Conservation (phyloP, 2,797 vertebrate species). For the Coregonus sp. region DNA sequence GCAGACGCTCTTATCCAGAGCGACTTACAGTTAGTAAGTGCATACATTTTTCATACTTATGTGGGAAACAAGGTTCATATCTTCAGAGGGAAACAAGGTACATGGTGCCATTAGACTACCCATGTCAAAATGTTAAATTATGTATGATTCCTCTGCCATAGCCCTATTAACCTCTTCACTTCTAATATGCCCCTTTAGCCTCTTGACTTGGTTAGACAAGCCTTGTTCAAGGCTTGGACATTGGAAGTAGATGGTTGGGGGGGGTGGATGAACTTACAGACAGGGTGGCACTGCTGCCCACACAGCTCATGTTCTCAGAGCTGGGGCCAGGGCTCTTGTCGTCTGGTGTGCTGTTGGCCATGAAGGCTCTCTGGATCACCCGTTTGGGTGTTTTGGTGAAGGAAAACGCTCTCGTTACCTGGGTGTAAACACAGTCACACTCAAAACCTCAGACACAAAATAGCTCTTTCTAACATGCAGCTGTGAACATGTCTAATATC, state of each 20-base stretch:
- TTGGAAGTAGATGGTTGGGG: neutral
- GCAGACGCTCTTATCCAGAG: too few species aligned
- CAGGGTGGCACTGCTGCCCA: conserved; percentile 83
- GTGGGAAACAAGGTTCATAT: too few species aligned
- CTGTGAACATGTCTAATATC: neutral
- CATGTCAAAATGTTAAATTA: neutral
- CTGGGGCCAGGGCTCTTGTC: conserved; percentile 78
- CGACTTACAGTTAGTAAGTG: too few species aligned
- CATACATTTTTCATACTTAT: too few species aligned
- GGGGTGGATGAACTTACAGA: conserved; percentile 79
- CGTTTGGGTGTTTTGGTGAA: conserved; percentile 97
- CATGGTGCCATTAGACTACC: neutral
- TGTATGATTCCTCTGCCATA: neutral
- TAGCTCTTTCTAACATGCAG: neutral
- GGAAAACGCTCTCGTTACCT: conserved; percentile 96
- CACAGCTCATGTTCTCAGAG: conserved; percentile 73
- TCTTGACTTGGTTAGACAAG: neutral
- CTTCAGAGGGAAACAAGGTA: too few species aligned
- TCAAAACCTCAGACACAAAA: neutral
- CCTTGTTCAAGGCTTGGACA: neutral
- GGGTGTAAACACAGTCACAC: conserved; percentile 4
- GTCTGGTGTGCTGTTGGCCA: conserved; percentile 83
- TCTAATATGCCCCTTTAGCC: neutral
- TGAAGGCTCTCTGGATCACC: conserved; percentile 87
- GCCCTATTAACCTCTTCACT: neutral